A percentile compares a stretch with the other conserved stretches of the same genome.
Evolutionary conservation across 2,113 vertebrate species (phyloP).

Genomic region (Esox niger): DNA sequence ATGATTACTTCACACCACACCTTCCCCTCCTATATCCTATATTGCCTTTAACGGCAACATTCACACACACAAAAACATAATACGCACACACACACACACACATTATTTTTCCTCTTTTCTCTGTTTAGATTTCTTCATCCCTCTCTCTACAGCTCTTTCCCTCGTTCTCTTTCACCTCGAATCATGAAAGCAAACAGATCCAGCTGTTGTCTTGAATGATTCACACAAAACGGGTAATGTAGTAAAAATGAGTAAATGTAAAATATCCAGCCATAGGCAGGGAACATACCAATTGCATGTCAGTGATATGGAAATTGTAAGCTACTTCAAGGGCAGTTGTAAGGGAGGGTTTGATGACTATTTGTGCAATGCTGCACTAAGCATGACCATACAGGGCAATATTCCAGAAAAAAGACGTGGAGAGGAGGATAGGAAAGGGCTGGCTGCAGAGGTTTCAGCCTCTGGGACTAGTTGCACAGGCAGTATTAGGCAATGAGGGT

Average conservation of each 20-base stretch:
- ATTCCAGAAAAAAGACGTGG: no score
- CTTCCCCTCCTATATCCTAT: neutral
- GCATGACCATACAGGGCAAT: no score
- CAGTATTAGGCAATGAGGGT: no score
- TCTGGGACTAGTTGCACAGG: no score
- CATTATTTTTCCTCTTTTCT: no score
- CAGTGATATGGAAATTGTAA: constrained; percentile 7
- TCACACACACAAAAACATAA: no score
- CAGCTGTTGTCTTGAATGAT: constrained; percentile 3
- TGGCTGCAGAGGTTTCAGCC: no score
- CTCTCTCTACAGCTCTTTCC: neutral
- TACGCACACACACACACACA: no score
- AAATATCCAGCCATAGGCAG: constrained; percentile 4
- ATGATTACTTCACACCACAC: no score
- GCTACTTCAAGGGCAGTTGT: neutral
- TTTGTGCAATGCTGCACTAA: constrained; percentile 29
- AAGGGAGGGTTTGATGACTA: constrained; percentile 13
- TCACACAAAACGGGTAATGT: neutral
- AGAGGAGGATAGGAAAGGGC: no score
- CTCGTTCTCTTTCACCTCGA: neutral
- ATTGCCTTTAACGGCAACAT: neutral
- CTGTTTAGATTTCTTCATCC: no score
- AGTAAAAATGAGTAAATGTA: neutral
- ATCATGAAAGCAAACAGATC: neutral
- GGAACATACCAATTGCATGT: constrained; percentile 24